Conservation (phyloP, 2,888 invertebrate species). For the Calameuta filiformis region DNA sequence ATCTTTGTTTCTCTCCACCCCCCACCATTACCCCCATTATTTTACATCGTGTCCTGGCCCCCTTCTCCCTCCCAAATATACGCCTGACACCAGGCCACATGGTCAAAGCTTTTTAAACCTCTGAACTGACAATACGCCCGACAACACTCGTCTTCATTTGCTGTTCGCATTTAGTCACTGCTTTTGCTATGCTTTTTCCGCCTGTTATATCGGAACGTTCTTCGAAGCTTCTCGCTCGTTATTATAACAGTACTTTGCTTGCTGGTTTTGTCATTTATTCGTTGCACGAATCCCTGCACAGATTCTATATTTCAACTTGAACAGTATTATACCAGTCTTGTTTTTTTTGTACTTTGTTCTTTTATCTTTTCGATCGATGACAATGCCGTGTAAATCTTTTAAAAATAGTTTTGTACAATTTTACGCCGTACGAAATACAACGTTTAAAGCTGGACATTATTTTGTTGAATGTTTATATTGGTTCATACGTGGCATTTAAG, state of each 20-base stretch:
- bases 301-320: not conserved
- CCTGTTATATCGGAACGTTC: not conserved
- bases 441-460: no score
- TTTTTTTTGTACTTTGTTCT: not conserved
- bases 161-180: not conserved
- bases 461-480: no score
- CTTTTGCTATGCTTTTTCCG: not conserved
- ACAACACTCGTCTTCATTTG: not conserved
- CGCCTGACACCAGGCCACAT: not conserved
- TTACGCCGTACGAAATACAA: no score
- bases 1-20: not conserved
- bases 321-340: no score
- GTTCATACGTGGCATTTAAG: not conserved
- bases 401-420: not conserved
- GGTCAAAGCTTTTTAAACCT: not conserved
- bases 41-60: not conserved
- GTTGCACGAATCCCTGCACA: not conserved
- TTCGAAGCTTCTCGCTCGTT: not conserved
- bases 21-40: not conserved
- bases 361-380: not conserved
- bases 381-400: not conserved
- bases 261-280: not conserved
- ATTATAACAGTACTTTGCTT: not conserved
- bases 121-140: not conserved
- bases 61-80: not conserved